Evolutionary conservation across 2,797 vertebrate species (phyloP), one percentile per base, ranked within the genome.

Genomic region (Salmo trutta): DNA sequence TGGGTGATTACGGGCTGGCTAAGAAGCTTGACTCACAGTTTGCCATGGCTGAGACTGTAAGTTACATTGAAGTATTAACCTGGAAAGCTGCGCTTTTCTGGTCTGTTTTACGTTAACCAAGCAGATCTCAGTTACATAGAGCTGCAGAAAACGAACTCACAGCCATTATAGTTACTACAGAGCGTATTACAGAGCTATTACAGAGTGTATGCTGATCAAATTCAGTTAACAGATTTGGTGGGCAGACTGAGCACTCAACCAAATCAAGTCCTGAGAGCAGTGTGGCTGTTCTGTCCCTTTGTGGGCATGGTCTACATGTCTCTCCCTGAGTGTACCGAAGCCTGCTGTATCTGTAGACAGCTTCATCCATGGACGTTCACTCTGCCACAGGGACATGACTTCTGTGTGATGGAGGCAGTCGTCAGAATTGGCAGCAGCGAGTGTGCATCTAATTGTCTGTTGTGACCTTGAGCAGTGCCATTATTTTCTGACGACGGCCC

Each of bases 41-140:
- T 89, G 98, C 97, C 7, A 99, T 99, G 98, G 98, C 98, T 82
- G 98, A 99, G 87, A 98, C 97, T 8, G 98, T 99, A 85, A 95
- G 96, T 93, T 84, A 64, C 66, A 2, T 51, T 56, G 75, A 29
- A 54, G 31, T 53, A 51, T 72, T n/a, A 56, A 21, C 17, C 19
- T 21, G 19, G 6, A 31, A 3, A 68, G 16, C 15, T 68, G 29
- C 8, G 64, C 12, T 65, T 6, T 14, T 8, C 21, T 27, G 15
- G 27, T 66, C 10, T 31, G 4, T 66, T 27, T 27, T 16, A 3
- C 15, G 27, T 66, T 27, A 27, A 29, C 64, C 15, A 31, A 68
- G 29, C 4, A 59, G 56, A 59, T 65, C 24, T 65, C 10, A 64
- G 59, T 24, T 8, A 41, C 36, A 8, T 41, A 41, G 7, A 7